Evolutionary conservation across 2,888 invertebrate species (phyloP), one percentile per base, ranked within the genome.

Genomic region (Cheilosia grossa): DNA sequence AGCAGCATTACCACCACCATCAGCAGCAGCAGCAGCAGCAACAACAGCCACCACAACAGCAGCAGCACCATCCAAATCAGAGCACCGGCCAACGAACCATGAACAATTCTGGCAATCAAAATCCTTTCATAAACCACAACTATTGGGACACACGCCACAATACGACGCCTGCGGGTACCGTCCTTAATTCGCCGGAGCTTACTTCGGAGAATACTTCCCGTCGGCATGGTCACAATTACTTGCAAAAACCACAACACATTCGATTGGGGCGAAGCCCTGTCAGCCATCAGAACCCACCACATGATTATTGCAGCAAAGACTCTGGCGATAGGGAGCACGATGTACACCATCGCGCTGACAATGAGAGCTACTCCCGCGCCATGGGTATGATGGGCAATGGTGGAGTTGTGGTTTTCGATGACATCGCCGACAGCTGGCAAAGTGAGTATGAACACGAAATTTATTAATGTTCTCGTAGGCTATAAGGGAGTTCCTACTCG

Each of bases 341-440:
- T 69, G 63, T 56, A 21, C 88, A 75, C 30, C 87, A 86, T 4
- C 78, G 70, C 7, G 44, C 27, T 2, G 75, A 77, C 27, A 72
- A 33, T 61, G 82, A 80, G 21, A 51, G n/a, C 37, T 78, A 79
- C 47, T 61, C 54, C 47, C 49, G 78, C 24, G 69, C 40, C 66
- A 59, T 94, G 89, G 93, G 94, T 3, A 94, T 94, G 59, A 95
- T 95, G 81, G 94, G 94, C 79, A 95, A 95, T 83, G 96, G 95
- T 21, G 79, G 96, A 90, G 96, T 96, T 61, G 96, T 97, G 88
- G 97, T 96, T 66, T 97, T 97, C 89, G 97, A 97, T 90, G 97
- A 97, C 91, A 95, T 96, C 83, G 96, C 95, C 87, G 97, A 97
- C 89, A 95, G 95, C 89, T 96, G 96, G 96, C 95, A 95, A 92